Base-by-base conservation (phyloP, 2,113 vertebrate genomes). In the Pygoscelis adeliae region DNA sequence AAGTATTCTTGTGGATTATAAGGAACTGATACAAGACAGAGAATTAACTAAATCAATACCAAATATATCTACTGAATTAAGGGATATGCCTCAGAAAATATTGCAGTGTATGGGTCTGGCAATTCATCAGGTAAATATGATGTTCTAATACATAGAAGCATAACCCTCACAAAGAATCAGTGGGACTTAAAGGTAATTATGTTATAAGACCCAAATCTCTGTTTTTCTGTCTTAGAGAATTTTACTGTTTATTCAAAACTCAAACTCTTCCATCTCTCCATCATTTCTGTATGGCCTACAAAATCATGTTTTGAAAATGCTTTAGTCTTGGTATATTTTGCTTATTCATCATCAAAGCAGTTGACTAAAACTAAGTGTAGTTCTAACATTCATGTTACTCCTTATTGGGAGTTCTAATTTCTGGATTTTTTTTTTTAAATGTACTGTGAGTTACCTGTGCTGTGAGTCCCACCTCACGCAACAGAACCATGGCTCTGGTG, bases 1-100 rank as follows among this genome's bases (percentile, higher is more conserved):
- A 96, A 99, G 99, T 79, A 98, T 99, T 83, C 98, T 99, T n/a
- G 99, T 99, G 96, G 99, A 99, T 97, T 99, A 99, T 91, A 98
- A 99, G 77, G 99, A 99, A 34, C 93, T 99, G 46, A 96, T 96
- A 61, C 84, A 98, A 87, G 98, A 99, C 52, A 94, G 93, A 80
- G 92, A 89, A 11, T 83, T 99, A 89, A 86, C 80, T 77, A 76
- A 84, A 27, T 97, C 95, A 0, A 93, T 99, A 80, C 98, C 99
- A 92, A 92, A 98, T 87, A 86, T 99, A 83, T 95, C 97, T 69
- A 93, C 83, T 61, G 98, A 99, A 44, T 95, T 99, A 63, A 99
- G 97, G 96, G 99, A 99, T 30, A 98, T 99, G 97, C 99, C 99
- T 44, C 98, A 99, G 95, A 97, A 99, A 97, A 98, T 98, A 44